These are phyloP conservation scores for Steromphala cineraria DNA, from an alignment of 2,888 invertebrate species.

Conservation along the genomic window DNA sequence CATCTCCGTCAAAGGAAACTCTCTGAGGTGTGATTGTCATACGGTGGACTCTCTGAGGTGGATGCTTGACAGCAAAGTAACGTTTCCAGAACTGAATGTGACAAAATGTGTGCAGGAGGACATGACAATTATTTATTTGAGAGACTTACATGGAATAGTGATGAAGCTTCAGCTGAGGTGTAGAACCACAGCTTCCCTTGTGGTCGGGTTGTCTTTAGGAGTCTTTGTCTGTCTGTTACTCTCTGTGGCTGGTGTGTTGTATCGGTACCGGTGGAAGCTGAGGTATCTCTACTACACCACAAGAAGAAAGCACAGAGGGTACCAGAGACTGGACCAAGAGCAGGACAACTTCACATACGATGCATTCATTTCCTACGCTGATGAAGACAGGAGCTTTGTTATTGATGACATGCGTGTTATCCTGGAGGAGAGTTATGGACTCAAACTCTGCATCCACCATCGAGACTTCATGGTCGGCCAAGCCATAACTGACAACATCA, in stretches of 20 bases:
- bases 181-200: slow-evolving; percentile 18
- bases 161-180: slow-evolving; percentile 24
- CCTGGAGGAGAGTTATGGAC: slow-evolving; percentile 27
- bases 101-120: neutral
- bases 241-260: neutral
- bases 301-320: neutral
- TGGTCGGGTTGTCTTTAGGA: neutral
- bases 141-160: neutral
- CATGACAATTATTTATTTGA: neutral
- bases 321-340: neutral
- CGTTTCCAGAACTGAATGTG: neutral
- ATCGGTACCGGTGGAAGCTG: slow-evolving; percentile 14
- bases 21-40: neutral
- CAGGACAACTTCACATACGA: slow-evolving; percentile 22
- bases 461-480: slow-evolving; percentile 34
- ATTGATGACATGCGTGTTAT: slow-evolving; percentile 20
- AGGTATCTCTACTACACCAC: slow-evolving; percentile 12
- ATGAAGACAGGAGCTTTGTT: slow-evolving; percentile 25
- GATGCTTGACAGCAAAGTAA: neutral
- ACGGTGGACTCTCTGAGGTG: neutral
- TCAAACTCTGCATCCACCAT: slow-evolving; percentile 35
- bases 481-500: slow-evolving; percentile 36
- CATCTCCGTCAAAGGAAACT: neutral
- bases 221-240: slow-evolving; percentile 13
- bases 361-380: slow-evolving; percentile 38